These are phyloP conservation scores for Cataglyphis livida DNA, from an alignment of 2,888 invertebrate genomes.

Conservation along the genomic window DNA sequence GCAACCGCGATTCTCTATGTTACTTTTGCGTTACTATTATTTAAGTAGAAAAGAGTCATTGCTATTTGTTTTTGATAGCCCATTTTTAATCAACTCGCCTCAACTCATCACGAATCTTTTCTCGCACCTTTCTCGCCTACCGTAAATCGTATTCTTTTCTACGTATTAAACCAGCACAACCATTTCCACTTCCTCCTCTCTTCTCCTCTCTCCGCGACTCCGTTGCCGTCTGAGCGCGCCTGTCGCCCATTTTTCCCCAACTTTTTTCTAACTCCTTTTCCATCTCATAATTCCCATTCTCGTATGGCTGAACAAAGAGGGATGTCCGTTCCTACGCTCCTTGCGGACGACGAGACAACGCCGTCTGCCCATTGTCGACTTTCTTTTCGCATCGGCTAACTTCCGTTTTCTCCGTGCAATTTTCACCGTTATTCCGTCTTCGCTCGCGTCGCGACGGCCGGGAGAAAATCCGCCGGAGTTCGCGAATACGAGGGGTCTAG, in stretches of 20 bases:
- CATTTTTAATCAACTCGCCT: background rate
- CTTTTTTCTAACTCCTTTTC: slow-evolving; percentile 50
- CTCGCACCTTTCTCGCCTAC: slow-evolving; percentile 21
- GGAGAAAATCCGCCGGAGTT: slow-evolving; percentile 23
- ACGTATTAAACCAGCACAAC: slow-evolving; percentile 37
- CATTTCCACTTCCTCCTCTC: background rate
- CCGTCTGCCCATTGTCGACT: slow-evolving; percentile 56
- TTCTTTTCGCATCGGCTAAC: slow-evolving; percentile 59
- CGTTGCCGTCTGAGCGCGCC: background rate
- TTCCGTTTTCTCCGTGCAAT: slow-evolving; percentile 55
- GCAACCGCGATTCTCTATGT: background rate
- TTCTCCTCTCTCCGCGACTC: too few species aligned
- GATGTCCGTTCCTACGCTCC: slow-evolving; percentile 40
- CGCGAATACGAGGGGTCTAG: slow-evolving; percentile 24
- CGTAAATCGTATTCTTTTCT: slow-evolving; percentile 51
- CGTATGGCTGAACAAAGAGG: slow-evolving; percentile 52
- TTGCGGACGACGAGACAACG: slow-evolving; percentile 47
- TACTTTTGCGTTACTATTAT: slow-evolving; percentile 9
- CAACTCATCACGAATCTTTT: slow-evolving; percentile 20
- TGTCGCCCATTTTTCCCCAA: slow-evolving; percentile 39
- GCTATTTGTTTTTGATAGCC: slow-evolving; percentile 33
- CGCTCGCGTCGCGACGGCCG: background rate
- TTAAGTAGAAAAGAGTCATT: slow-evolving; percentile 20
- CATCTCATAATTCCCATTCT: slow-evolving; percentile 59
- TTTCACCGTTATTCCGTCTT: slow-evolving; percentile 48